Percentiles rank a stretch among this genome's conserved stretches.
phyloP scores from a whole-genome alignment of 2,797 vertebrate species.

The Diplodus puntazzo region DNA sequence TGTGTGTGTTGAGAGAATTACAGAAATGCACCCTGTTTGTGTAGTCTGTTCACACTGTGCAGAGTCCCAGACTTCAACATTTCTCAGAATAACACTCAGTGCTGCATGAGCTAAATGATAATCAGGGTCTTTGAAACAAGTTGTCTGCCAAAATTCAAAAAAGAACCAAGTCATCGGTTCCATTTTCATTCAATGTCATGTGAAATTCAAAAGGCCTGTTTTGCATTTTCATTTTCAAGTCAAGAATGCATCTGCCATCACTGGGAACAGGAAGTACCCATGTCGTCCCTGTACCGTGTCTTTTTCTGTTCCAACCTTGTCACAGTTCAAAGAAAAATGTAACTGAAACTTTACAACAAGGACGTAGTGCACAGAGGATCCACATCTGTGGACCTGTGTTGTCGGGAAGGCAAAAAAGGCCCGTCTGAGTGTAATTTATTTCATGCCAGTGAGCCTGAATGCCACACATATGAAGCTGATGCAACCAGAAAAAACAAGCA shows the following conservation, averaged over 20 bases:
- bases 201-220: constrained; percentile 14
- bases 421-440: not conserved
- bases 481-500: not conserved
- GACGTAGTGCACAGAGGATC: not conserved
- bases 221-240: constrained; percentile 8
- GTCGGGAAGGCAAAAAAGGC: not conserved
- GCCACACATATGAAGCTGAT: not conserved
- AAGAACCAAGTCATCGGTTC: constrained; percentile 21
- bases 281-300: not conserved
- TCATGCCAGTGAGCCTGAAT: constrained; percentile 15
- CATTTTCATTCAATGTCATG: constrained; percentile 10
- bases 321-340: constrained; percentile 6
- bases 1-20: not conserved
- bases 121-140: constrained; percentile 16
- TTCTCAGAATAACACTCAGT: constrained; percentile 2
- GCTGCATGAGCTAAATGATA: constrained; percentile 3
- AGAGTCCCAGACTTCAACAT: constrained; percentile 22
- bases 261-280: not conserved
- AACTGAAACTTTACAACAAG: not conserved
- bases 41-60: constrained; percentile 9
- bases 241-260: not conserved
- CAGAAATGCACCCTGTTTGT: constrained; percentile 13
- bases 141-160: constrained; percentile 12
- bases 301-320: not conserved
- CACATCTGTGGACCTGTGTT: not conserved